These are phyloP conservation scores for Ophiothrix spiculata DNA, from an alignment of 35 echinoderm and acorn worm genomes.

Conservation along the genomic window DNA sequence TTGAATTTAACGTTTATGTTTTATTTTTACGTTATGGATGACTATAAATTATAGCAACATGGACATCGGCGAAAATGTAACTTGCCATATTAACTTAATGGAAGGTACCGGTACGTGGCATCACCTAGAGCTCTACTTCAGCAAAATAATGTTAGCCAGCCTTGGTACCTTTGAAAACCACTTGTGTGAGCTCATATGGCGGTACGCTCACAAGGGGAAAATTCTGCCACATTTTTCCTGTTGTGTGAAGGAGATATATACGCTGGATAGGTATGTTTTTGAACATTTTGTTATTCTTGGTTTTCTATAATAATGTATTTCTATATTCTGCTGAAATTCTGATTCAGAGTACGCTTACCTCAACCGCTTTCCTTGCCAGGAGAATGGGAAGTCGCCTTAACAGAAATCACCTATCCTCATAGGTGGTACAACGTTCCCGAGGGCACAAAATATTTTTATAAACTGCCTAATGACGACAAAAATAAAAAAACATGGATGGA, in stretches of 20 bases:
- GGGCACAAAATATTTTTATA: not conserved
- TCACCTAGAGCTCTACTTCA: not conserved
- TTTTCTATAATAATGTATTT: too few relatives aligned
- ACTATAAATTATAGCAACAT: too few relatives aligned
- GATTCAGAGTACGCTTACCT: conserved; percentile 25
- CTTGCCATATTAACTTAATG: not conserved
- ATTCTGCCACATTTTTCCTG: not conserved
- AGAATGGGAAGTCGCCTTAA: conserved; percentile 34
- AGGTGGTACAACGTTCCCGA: conserved; percentile 28
- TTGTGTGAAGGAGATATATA: not conserved
- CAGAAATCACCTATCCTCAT: conserved; percentile 26
- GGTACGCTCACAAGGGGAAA: not conserved
- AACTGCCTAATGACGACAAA: not conserved
- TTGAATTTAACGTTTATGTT: too few relatives aligned
- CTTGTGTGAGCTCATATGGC: not conserved
- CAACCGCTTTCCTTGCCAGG: conserved; percentile 25
- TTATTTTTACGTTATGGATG: too few relatives aligned
- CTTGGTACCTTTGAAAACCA: not conserved
- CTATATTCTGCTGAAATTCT: too few relatives aligned
- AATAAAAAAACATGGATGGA: not conserved
- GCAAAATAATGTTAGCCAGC: not conserved
- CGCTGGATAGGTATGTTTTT: not conserved
- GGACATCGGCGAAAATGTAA: not conserved
- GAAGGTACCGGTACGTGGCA: not conserved
- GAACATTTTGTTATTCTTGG: too few relatives aligned